Evolutionary conservation across 2,113 vertebrate species (phyloP), one percentile per base, ranked within the genome.

Genomic region (Cnemophilus loriae): DNA sequence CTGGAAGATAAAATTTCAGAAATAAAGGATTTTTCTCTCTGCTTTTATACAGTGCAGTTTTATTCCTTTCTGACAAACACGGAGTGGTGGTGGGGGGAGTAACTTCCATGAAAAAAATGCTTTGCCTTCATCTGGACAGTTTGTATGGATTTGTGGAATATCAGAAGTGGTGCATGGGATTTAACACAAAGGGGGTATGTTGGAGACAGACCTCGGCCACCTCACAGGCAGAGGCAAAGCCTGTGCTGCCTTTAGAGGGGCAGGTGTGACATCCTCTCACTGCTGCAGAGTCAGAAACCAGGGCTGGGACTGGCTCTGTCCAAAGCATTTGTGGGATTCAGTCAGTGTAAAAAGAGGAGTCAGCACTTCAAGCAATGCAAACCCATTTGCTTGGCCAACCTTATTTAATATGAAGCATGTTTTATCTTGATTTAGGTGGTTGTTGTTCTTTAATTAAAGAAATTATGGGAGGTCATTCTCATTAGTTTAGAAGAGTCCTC

Each of bases 361-460:
- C 83, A 77, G 90, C 83, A 56, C 87, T 95, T 90, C 44, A 63
- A 93, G 90, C 76, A 90, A 70, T 7, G 24, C 82, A 70, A 77
- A 91, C 13, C 46, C 75, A 41, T 96, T 94, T 88, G 50, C 90
- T 84, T 88, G 95, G 92, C 71, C 78, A 86, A 77, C 71, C 82
- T 95, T 96, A 95, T 84, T 96, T 93, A 96, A 95, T 82, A 93
- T 21, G 89, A 94, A 89, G 86, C 73, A 76, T 96, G 92, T 89
- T 93, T 96, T 82, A 94, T 92, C 92, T 90, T 94, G 88, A 90
- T 95, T 95, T 93, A 92, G 90, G 73, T 90, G 32, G 93, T 85
- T 93, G 94, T 94, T 96, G 79, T 96, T 95, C 92, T 93, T 96
- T 97, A 96, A 97, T 95, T 96, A 96, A 97, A 96, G 92, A 95